Evolutionary conservation across 2,888 invertebrate species (phyloP), one percentile per base, ranked within the genome.

Genomic region (Steinernema hermaphroditum): DNA sequence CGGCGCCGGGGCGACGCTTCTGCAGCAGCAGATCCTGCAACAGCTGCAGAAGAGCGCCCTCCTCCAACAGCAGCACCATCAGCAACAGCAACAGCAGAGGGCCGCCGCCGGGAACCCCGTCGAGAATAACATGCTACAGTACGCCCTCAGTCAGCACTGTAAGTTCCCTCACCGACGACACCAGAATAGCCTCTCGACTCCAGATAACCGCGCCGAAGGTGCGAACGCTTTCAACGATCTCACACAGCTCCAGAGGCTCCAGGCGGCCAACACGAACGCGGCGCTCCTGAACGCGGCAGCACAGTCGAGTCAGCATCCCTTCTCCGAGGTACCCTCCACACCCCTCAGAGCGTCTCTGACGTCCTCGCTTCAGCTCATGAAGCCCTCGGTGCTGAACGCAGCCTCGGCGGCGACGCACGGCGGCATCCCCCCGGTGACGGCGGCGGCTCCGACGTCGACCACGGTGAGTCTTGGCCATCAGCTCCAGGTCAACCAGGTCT

Each of bases 51-150:
- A 16, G 46, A 37, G 37, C 12, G 16, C 22, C 16, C 29, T 62
- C 32, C 62, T 62, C 32, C 27, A 62, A n/a, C 62, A 62, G 19
- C 62, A 62, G 32, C 62, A 62, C 12, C 54, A 54, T 16, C 29
- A 16, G 16, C 62, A 62, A 4, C 62, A 62, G 32, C 32, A 62
- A 14, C 32, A 29, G 16, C 62, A 46, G 46, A 6, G 16, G 46
- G 4, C 29, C 8, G 70, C 70, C 49, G 46, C 50, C n/a, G 49
- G 70, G 44, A 62, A 62, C 34, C 32, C 62, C 22, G 27, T 29
- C 8, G 62, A 62, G n/a, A 62, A 62, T n/a, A 62, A 62, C 62
- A 22, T 62, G 22, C 29, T 62, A 29, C 62, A 62, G 62, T 62
- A 62, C 27, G 62, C 62, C 29, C 62, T 62, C 32, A 32, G 32